Evolutionary conservation across 2,797 vertebrate genomes (phyloP).

Genomic region (Sebastes miniatus): DNA sequence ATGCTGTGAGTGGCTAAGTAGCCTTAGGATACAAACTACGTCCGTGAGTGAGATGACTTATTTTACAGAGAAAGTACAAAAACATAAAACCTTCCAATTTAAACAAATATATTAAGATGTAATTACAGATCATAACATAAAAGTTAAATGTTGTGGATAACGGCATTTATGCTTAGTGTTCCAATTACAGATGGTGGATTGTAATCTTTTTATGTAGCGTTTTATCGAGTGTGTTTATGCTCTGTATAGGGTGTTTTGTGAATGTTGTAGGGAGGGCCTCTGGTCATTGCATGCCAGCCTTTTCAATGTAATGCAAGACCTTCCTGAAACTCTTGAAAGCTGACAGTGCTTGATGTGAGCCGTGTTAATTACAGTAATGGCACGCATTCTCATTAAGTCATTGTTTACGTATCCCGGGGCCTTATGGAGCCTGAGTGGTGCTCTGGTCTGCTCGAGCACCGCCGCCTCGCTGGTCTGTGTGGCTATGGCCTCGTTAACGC

Average conservation of each 20-base stretch:
- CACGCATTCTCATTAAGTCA: constrained; percentile 83
- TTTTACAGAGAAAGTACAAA: not conserved
- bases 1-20: not conserved
- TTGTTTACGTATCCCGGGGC: constrained; percentile 82
- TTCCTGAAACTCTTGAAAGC: constrained; percentile 71
- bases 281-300: constrained; percentile 57
- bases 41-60: not conserved
- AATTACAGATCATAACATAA: not conserved
- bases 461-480: constrained; percentile 60
- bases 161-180: not conserved
- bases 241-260: constrained; percentile 1
- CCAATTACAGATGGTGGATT: constrained; percentile 16
- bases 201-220: constrained; percentile 20
- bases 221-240: constrained; percentile 34
- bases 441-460: constrained; percentile 59
- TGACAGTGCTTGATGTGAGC: constrained; percentile 84
- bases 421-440: constrained; percentile 63
- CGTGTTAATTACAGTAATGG: constrained; percentile 87
- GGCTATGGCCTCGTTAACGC: constrained; percentile 76
- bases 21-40: not conserved
- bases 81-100: not conserved
- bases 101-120: not conserved
- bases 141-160: not conserved
- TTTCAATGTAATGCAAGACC: constrained; percentile 68
- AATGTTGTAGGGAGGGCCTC: constrained; percentile 50